Conservation (phyloP, 2,888 invertebrate species). For the Heliconius cydno region DNA sequence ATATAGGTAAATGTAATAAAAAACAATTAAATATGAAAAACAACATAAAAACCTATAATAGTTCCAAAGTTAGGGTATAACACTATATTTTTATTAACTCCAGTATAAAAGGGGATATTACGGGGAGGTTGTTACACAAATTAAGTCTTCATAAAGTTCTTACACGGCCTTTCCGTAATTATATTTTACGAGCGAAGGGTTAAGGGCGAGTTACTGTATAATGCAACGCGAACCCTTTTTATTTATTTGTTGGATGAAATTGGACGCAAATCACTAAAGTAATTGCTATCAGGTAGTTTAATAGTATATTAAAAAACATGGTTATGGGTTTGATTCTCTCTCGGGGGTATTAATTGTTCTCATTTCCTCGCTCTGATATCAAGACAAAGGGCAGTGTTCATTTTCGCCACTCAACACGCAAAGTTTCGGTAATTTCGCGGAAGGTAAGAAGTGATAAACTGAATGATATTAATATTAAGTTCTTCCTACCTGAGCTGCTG, state of each 20-base stretch:
- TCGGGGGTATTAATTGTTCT: background rate
- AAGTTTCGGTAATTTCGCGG: too few species aligned
- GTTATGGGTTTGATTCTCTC: background rate
- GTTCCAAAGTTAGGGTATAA: constrained; percentile 10
- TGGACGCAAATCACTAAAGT: constrained; percentile 8
- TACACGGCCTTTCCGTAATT: constrained; percentile 48
- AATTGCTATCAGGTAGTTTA: constrained; percentile 10
- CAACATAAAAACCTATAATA: background rate
- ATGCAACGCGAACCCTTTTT: constrained; percentile 19
- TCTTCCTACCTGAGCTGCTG: background rate
- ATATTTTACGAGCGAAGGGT: constrained; percentile 47
- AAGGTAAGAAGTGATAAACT: too few species aligned
- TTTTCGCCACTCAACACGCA: background rate
- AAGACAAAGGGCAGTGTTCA: background rate
- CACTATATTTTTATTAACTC: constrained; percentile 41
- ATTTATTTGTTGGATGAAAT: constrained; percentile 23
- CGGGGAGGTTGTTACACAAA: constrained; percentile 47
- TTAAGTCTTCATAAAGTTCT: constrained; percentile 48
- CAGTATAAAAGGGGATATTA: constrained; percentile 42
- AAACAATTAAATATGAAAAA: background rate
- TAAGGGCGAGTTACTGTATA: constrained; percentile 28
- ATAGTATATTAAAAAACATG: background rate
- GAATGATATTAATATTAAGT: background rate
- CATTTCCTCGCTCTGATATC: background rate
- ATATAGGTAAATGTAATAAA: too few species aligned